A percentile compares a stretch with the other conserved stretches of the same genome.
Evolutionary conservation across 2,888 invertebrate genomes (phyloP).

Genomic region (Sthenelais limicola): DNA sequence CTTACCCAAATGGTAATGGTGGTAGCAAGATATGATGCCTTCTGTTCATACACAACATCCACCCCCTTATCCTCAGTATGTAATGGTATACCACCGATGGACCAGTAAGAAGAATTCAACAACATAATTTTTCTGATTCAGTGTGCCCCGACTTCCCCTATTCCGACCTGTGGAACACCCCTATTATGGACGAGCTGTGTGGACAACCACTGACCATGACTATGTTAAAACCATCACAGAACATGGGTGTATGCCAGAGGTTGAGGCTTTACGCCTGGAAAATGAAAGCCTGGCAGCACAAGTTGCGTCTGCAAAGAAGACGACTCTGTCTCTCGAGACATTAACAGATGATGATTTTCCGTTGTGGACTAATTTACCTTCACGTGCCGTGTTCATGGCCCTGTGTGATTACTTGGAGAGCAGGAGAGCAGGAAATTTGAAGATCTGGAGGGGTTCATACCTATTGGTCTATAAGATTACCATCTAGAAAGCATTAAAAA

Average conservation of each 20-base stretch:
- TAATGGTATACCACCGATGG: too few species aligned
- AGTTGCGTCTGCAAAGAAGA: background rate
- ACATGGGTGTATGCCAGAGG: background rate
- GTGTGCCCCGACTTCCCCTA: too few species aligned
- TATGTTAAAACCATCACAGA: background rate
- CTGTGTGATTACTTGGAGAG: background rate
- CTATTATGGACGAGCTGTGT: background rate
- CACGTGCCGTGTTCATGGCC: background rate
- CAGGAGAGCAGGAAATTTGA: background rate
- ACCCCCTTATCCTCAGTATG: too few species aligned
- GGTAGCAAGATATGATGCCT: too few species aligned
- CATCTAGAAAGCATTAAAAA: too few species aligned
- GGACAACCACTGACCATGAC: background rate
- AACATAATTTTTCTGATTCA: too few species aligned
- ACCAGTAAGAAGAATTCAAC: too few species aligned
- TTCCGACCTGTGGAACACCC: background rate
- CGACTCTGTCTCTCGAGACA: background rate
- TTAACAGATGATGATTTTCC: background rate
- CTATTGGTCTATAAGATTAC: too few species aligned
- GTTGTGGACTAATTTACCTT: background rate
- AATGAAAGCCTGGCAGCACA: background rate
- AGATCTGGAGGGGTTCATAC: background rate
- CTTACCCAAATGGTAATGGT: too few species aligned
- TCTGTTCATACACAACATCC: too few species aligned
- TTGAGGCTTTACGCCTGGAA: background rate